Base-by-base conservation (phyloP, 2,888 invertebrate genomes). In the Mimumesa dahlbomi region DNA sequence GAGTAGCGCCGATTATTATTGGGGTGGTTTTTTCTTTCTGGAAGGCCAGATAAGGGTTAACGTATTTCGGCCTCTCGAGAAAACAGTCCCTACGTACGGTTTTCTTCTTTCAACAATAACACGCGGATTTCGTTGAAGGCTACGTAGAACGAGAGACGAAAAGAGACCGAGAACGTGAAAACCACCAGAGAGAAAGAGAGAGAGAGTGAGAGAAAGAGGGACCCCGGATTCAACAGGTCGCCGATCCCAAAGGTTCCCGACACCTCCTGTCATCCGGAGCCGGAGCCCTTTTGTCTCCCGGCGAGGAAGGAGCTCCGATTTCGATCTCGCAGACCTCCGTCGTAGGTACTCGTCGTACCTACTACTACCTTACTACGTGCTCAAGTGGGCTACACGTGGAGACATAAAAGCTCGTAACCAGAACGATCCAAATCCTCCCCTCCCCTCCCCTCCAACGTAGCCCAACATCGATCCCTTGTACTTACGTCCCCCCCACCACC, bases 261-360 rank as follows among this genome's bases (percentile, higher is more conserved):
- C 75, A 74, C 72, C 75, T 73, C 71, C 69, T 71, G 73, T 78
- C 70, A 71, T 79, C 64, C 73, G 45, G 50, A 53, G 57, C 45
- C 29, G 57, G 43, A 52, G 34, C 14, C 57, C 73, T 79, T 82
- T 83, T 83, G 83, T 84, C 80, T 79, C 72, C 75, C 50, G 21
- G 49, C 64, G 62, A 72, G 65, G 71, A 76, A 73, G 68, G 75
- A 82, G 82, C 82, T 83, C 83, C 81, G 79, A 83, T 83, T 84
- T 83, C 83, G 81, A 83, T 84, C 84, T 82, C 57, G 71, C 69
- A 50, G 72, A 62, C 69, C 73, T 75, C 64, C 71, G 63, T 73
- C 62, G 61, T 72, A 49, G 62, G 64, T 62, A 38, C 58, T 48
- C 52, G 14, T 45, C 62, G 43, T 68, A 68, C 62, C 65, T 46